phyloP scores from a whole-genome alignment of 2,113 vertebrate genomes.

The Stercorarius parasiticus region DNA sequence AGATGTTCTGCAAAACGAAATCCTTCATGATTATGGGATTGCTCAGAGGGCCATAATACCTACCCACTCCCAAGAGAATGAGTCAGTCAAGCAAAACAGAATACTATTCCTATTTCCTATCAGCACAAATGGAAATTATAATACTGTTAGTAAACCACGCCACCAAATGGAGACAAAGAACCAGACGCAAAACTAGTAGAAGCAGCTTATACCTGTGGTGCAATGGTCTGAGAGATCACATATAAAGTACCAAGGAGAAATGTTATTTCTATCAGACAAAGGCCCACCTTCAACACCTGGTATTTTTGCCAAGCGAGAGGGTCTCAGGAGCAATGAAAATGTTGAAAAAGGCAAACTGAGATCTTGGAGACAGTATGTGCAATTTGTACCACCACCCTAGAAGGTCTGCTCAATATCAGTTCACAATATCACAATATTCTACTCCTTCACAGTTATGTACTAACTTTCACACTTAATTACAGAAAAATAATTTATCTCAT shows the following conservation, averaged over 20 bases:
- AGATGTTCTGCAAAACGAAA: conserved; percentile 30
- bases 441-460: neutral
- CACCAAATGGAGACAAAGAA: neutral
- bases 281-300: neutral
- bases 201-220: neutral
- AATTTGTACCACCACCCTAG: neutral
- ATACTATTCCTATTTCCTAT: neutral
- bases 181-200: neutral
- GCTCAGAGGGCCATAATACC: neutral
- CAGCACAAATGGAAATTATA: neutral
- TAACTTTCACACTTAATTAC: neutral
- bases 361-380: neutral
- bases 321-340: neutral
- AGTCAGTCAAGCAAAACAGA: neutral
- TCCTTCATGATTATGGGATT: neutral
- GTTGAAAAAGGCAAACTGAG: neutral
- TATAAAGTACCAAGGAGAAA: neutral
- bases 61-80: neutral
- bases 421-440: neutral
- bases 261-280: neutral
- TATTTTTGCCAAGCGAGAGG: neutral
- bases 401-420: neutral
- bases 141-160: neutral
- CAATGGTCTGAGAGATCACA: neutral
- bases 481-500: neutral